Conservation (phyloP, 2,113 vertebrate species). For the Oreochromis aureus region DNA sequence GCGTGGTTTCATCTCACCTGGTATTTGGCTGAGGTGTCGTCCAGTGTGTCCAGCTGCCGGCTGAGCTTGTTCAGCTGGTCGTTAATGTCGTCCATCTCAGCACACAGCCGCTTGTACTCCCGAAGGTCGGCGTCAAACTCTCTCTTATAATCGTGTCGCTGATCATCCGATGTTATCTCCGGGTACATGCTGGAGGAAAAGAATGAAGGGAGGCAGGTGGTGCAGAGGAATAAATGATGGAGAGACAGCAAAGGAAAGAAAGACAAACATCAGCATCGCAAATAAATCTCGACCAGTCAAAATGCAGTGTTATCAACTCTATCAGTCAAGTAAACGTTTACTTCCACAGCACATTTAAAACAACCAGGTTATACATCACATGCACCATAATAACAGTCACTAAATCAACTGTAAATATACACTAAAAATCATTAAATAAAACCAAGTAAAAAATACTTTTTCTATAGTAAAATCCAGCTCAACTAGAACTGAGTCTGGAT, state of each 20-base stretch:
- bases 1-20: conserved; percentile 63
- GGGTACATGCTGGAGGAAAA: conserved; percentile 73
- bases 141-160: conserved; percentile 78
- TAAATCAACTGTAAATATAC: neutral
- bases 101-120: conserved; percentile 79
- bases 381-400: neutral
- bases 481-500: neutral
- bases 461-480: rapidly evolving
- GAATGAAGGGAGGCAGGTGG: neutral
- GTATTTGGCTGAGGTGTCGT: conserved; percentile 73
- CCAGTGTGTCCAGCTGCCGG: conserved; percentile 74
- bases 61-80: conserved; percentile 80
- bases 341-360: neutral
- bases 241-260: neutral
- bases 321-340: neutral
- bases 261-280: neutral
- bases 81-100: conserved; percentile 81
- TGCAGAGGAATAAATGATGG: neutral
- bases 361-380: neutral
- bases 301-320: neutral
- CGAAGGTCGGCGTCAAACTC: conserved; percentile 79
- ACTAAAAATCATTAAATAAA: rapidly evolving
- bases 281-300: neutral
- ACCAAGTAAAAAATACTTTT: rapidly evolving
- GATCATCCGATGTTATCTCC: conserved; percentile 65